Base-by-base conservation (phyloP, 2,888 invertebrate species). In the Crioceris asparagi region DNA sequence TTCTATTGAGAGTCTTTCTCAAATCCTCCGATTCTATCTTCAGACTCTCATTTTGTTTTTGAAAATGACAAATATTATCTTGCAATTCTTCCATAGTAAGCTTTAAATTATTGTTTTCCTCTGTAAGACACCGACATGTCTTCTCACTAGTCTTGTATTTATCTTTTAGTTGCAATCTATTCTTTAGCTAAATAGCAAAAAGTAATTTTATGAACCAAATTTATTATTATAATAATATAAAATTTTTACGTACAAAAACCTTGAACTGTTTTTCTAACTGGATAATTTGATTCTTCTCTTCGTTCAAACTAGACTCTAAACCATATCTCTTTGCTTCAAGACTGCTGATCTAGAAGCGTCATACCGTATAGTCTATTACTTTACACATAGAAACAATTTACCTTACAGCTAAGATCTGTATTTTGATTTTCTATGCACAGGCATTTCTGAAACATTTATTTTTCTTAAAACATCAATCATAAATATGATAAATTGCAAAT, bases 181-280 rank as follows among this genome's bases (percentile, higher is more conserved):
- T 40, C 36, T 39, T 38, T 17, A 46, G 17, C 48, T 48, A 38
- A 16, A 23, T 30, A 31, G 4, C 14, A 17, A n/a, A 31, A 31
- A 12, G 17, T 16, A 3, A 18, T 23, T 19, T 32, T 18, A 7
- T 7, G 14, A 30, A 36, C 19, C 16, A 38, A 27, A 6, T 27
- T 8, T 6, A 27, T 11, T 6, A 27, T 8, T 12, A 11, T 27
- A 11, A 6, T 6, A 21, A 6, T 21, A 21, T 7, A 21, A 21
- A 8, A 2, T 27, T 25, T 6, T 25, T 27, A 44, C 48, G 18
- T 42, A 51, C 51, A 35, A 47, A 49, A 15, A 33, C 35, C 34
- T 49, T 47, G 21, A 53, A 52, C 32, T 51, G 44, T 29, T 36
- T 41, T 31, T 50, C 53, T 36, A 53, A 19, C 18, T 46, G 32